Percentiles rank a stretch among this genome's conserved stretches.
phyloP scores from a whole-genome alignment of 2,888 invertebrate species.

The Cabera pusaria region DNA sequence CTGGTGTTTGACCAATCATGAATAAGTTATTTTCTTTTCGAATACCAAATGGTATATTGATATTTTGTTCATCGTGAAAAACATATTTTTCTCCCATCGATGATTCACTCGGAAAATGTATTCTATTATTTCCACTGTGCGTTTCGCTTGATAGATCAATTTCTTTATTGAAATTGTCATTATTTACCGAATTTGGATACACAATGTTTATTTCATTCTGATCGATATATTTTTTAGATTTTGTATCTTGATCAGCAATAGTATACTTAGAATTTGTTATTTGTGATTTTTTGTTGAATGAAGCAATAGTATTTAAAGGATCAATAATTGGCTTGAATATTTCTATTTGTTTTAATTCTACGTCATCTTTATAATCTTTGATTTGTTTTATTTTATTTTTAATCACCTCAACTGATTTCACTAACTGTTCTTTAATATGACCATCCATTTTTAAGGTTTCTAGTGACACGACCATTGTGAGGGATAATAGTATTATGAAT shows the following conservation, averaged over 20 bases:
- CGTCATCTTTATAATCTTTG: not conserved
- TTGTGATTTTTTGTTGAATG: too few relatives aligned
- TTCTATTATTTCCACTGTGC: too few relatives aligned
- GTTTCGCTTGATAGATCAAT: too few relatives aligned
- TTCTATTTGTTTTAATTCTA: not conserved
- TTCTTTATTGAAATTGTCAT: too few relatives aligned
- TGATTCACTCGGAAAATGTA: not conserved
- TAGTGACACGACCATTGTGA: too few relatives aligned
- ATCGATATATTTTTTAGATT: not conserved
- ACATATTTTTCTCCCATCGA: not conserved
- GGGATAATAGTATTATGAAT: not conserved
- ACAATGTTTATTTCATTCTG: not conserved
- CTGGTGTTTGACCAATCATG: not conserved
- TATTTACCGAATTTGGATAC: not conserved
- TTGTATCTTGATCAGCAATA: too few relatives aligned
- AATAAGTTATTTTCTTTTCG: not conserved
- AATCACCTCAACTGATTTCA: conserved; percentile 2
- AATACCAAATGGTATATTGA: not conserved
- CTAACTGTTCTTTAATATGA: conserved; percentile 2
- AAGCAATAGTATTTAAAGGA: not conserved
- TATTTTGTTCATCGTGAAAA: not conserved
- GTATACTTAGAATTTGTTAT: conserved; percentile 4
- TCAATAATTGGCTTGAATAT: conserved; percentile 8
- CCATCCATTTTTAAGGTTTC: not conserved
- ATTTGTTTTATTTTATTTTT: conserved; percentile 6